Evolutionary conservation across 92 coral and sea anemone species (phyloP).

Genomic region (Actinernus sp.): DNA sequence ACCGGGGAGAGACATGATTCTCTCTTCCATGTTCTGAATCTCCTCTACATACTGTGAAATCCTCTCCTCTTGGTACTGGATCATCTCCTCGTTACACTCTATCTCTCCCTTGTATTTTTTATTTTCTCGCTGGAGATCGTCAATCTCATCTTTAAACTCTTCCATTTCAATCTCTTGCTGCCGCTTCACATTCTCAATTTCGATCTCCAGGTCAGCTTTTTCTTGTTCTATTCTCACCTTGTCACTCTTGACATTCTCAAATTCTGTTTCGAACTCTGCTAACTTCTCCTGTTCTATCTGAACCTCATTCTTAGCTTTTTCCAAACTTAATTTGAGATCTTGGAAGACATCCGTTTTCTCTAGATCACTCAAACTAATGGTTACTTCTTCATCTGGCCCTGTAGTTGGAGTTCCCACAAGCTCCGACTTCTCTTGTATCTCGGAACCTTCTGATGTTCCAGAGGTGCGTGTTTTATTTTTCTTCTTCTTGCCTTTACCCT

Average conservation of each 20-base stretch:
- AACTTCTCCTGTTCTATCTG: slow-evolving; percentile 77
- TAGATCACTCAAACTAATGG: background rate
- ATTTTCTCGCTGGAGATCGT: slow-evolving; percentile 67
- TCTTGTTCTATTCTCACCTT: slow-evolving; percentile 79
- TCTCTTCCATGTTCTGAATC: slow-evolving; percentile 74
- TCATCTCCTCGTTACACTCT: slow-evolving; percentile 98
- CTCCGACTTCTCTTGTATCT: slow-evolving; percentile 11
- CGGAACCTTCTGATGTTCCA: slow-evolving; percentile 7
- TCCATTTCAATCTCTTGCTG: slow-evolving; percentile 63
- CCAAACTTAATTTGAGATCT: slow-evolving; percentile 51
- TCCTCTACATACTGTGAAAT: slow-evolving; percentile 88
- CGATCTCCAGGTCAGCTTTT: slow-evolving; percentile 73
- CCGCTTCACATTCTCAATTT: slow-evolving; percentile 66
- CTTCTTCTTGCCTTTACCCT: slow-evolving; percentile 11
- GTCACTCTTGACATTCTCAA: slow-evolving; percentile 49
- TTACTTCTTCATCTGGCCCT: slow-evolving; percentile 6
- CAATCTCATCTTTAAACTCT: slow-evolving; percentile 54
- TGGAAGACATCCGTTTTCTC: slow-evolving; percentile 23
- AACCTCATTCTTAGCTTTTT: slow-evolving; percentile 63
- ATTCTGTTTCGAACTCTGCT: slow-evolving; percentile 56
- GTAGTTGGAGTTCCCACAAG: slow-evolving; percentile 5
- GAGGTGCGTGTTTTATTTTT: slow-evolving; percentile 2
- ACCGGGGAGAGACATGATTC: slow-evolving; percentile 58
- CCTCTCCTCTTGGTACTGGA: slow-evolving; percentile 92
- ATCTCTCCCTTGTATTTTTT: slow-evolving; percentile 72